A percentile compares a stretch with the other conserved stretches of the same genome.
These are phyloP conservation scores for Sebastiscus tertius DNA, from an alignment of 2,797 vertebrate species.

Conservation along the genomic window DNA sequence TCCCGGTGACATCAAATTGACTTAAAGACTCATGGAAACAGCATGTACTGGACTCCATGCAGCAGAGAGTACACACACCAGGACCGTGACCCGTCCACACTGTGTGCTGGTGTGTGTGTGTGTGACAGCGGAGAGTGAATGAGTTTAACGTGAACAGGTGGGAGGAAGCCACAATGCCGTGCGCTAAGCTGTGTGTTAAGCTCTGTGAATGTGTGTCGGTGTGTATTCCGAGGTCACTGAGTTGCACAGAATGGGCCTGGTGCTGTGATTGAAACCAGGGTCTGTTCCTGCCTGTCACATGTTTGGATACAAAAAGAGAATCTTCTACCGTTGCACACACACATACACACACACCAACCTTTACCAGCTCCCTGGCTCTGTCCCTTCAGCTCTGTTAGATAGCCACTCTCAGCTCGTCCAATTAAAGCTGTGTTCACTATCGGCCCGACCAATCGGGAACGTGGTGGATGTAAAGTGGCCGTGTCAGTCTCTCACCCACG, in stretches of 20 bases:
- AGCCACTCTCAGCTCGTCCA: conserved; percentile 69
- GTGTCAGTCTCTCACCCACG: conserved; percentile 58
- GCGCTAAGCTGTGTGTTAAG: conserved; percentile 8
- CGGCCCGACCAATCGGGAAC: conserved; percentile 64
- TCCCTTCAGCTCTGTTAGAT: conserved; percentile 71
- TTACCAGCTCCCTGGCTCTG: conserved; percentile 40
- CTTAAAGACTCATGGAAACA: conserved; percentile 23
- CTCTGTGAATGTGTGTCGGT: conserved; percentile 2
- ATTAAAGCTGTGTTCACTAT: conserved; percentile 64
- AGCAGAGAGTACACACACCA: no score
- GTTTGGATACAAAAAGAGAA: conserved; percentile 80
- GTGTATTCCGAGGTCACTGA: conserved; percentile 52
- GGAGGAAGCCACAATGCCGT: conserved; percentile 55
- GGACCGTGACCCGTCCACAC: not conserved
- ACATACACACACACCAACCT: conserved; percentile 23
- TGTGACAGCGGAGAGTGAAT: not conserved
- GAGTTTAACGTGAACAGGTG: conserved; percentile 71
- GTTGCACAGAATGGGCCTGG: conserved; percentile 57
- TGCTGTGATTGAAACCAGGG: conserved; percentile 89
- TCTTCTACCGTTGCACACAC: conserved; percentile 45
- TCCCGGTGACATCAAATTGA: conserved; percentile 38
- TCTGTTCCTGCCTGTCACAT: conserved; percentile 79
- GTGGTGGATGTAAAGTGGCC: conserved; percentile 75
- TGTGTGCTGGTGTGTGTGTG: not conserved
- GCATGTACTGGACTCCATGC: not conserved